Evolutionary conservation across 1,140 invertebrate genomes (phyloP).

Genomic region (Pseudomyrmex concolor): DNA sequence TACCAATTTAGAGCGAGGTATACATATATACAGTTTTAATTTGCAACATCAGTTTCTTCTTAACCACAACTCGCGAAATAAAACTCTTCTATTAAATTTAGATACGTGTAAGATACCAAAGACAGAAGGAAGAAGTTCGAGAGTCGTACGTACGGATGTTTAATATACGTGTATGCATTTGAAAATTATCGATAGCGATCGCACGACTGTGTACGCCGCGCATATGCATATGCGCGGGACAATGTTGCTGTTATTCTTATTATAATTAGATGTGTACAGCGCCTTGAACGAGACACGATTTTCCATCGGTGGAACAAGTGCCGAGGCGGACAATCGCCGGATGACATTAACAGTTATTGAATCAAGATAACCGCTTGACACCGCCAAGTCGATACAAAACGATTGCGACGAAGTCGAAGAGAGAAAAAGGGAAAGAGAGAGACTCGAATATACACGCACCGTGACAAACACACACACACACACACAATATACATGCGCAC

Average conservation of each 20-base stretch:
- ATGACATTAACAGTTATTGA: constrained; percentile 80
- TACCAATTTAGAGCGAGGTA: not conserved
- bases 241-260: constrained; percentile 61
- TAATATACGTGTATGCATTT: constrained; percentile 12
- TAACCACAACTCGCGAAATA: not conserved
- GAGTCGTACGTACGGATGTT: not conserved
- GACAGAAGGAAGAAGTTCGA: not conserved
- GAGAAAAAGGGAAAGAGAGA: too few species aligned
- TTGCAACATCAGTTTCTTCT: too few species aligned
- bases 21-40: too few species aligned
- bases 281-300: constrained; percentile 47
- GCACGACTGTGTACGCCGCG: constrained; percentile 39
- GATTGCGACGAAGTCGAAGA: constrained; percentile 61
- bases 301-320: constrained; percentile 57
- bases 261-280: constrained; percentile 61
- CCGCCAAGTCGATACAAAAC: constrained; percentile 60
- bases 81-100: not conserved
- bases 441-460: constrained; percentile 66
- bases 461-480: not conserved
- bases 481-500: constrained; percentile 19
- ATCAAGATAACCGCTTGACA: constrained; percentile 76
- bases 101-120: not conserved
- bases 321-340: constrained; percentile 63
- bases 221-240: constrained; percentile 42
- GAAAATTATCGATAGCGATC: constrained; percentile 50